Evolutionary conservation across 2,797 vertebrate species (phyloP), one percentile per base, ranked within the genome.

Genomic region (Onychomys arenicola): DNA sequence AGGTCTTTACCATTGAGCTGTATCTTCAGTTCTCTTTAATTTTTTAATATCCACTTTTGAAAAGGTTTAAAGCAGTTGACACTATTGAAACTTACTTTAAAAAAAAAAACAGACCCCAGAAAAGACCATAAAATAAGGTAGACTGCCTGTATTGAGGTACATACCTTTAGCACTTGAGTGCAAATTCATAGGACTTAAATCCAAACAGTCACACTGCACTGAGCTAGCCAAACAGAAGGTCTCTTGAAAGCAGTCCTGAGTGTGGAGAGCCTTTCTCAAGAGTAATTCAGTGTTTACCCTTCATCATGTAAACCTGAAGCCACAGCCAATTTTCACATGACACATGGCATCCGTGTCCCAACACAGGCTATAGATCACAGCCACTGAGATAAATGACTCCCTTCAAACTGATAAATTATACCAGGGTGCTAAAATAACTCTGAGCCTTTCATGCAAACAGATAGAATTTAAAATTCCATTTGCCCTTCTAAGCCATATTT

Each of bases 211-310:
- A 46, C 27, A 32, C 57, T 89, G 37, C 17, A 37, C 32, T 52
- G 27, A 75, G 46, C 88, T 92, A 40, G 89, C 37, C 61, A 69
- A 89, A 76, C 43, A 43, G 37, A 71, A 84, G 84, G 55, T 61
- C 85, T 96, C 88, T 95, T 95, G 76, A 93, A 57, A 93, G 95
- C 10, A 81, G 63, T 23, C 78, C 84, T 55, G 61, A 89, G 37
- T 82, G 25, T 89, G 59, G 37, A 86, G 90, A 93, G 1, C 52
- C 93, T 87, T 88, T 73, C 65, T 90, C 82, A 90, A 61, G 89
- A 69, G 71, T 21, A 73, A 29, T 14, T 69, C 7, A 6, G 5
- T 37, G 65, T 87, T 93, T 87, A 29, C n/a, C 93, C 87, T 95
- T 40, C 14, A 32, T 76, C 55, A 8, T 10, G 0, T 71, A 65